These are phyloP conservation scores for Potorous gilbertii DNA, from an alignment of 2,797 vertebrate species.

Conservation along the genomic window DNA sequence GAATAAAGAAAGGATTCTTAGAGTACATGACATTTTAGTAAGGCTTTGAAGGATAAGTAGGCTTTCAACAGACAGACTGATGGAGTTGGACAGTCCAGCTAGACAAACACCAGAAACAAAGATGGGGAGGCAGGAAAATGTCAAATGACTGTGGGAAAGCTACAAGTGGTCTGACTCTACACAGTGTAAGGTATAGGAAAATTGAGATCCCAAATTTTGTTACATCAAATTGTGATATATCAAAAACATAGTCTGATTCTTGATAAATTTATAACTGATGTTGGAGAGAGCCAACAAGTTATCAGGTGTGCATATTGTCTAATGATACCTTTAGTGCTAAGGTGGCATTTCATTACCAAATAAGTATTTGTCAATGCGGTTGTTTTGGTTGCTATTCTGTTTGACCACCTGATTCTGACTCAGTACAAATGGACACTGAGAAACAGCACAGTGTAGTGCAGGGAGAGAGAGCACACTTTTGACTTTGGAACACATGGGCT, in stretches of 20 bases:
- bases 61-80: slow-evolving; percentile 34
- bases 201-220: not conserved
- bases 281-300: not conserved
- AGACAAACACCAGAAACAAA: slow-evolving; percentile 45
- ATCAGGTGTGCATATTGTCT: not conserved
- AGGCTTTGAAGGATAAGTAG: slow-evolving; percentile 20
- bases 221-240: not conserved
- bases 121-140: not conserved
- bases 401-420: not conserved
- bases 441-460: not conserved
- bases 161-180: not conserved
- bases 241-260: not conserved
- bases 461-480: not conserved
- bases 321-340: not conserved
- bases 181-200: not conserved
- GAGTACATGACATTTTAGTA: not conserved
- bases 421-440: not conserved
- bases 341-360: not conserved
- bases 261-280: not conserved
- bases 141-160: not conserved
- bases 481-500: not conserved
- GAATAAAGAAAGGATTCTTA: not conserved
- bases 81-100: not conserved
- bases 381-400: not conserved
- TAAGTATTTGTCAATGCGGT: not conserved